Base-by-base conservation (phyloP, 2,113 vertebrate genomes). In the Trichomycterus rosablanca region DNA sequence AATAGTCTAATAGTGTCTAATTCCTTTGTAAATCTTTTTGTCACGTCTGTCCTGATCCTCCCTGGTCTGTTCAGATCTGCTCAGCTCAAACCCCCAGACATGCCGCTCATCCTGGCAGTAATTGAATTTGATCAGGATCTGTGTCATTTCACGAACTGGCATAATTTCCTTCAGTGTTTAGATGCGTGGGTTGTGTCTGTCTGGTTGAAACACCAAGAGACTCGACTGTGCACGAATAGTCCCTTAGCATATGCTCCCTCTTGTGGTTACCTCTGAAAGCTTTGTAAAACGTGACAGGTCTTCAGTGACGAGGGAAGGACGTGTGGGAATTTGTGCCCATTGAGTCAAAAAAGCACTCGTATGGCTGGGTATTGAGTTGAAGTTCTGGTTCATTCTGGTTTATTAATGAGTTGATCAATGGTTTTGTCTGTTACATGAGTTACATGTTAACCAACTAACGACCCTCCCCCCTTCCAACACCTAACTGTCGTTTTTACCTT, bases 1-100 rank as follows among this genome's bases (percentile, higher is more conserved):
- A n/a, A n/a, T n/a, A n/a, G n/a, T 49, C 55, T 23, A 52, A 15
- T 35, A 62, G 39, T 63, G 50, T 43, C 26, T 55, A 39, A 66
- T 56, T 42, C 15, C 37, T 44, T 45, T 16, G 12, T 24, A 34
- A 61, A 65, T 37, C 46, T 44, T 52, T 59, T 49, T 46, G 44
- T 30, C 23, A 45, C 15, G 8, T 20, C 35, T 54, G 32, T 34
- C 5, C 24, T 55, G 19, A 55, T 62, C 52, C 26, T 26, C 5
- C 26, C 30, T 42, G 26, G 34, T 23, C 45, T 58, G 24, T 6
- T 14, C n/a, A n/a, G n/a, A n/a, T n/a, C 48, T 22, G 28, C 28
- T 46, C 18, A 1, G 23, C 7, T 32, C 56, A 34, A 42, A 42
- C 28, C 37, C 49, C 20, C 44, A 39, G 51, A 22, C 42, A 43